A percentile compares a stretch with the other conserved stretches of the same genome.
These are phyloP conservation scores for Champsocephalus esox DNA, from an alignment of 2,797 vertebrate genomes.

Conservation along the genomic window DNA sequence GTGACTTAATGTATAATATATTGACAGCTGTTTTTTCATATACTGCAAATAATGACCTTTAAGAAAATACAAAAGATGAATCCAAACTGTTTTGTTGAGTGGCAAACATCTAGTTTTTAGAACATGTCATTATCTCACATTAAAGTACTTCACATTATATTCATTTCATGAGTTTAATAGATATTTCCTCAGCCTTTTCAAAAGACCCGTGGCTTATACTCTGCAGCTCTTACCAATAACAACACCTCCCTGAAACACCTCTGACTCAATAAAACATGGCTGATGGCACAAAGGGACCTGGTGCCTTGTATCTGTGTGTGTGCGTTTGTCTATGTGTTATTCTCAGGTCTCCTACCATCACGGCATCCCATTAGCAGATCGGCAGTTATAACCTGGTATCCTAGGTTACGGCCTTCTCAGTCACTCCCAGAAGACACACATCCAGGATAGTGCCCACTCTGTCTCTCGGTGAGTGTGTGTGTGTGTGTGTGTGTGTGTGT, in stretches of 20 bases:
- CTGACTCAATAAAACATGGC: slow-evolving; percentile 42
- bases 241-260: slow-evolving; percentile 19
- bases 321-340: slow-evolving; percentile 9
- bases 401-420: slow-evolving; percentile 59
- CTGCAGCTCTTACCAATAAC: neutral
- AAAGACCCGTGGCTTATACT: neutral
- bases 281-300: slow-evolving; percentile 6
- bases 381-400: slow-evolving; percentile 65
- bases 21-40: neutral
- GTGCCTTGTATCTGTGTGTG: slow-evolving; percentile 14
- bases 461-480: neutral
- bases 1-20: neutral
- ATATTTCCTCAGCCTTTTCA: neutral
- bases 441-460: slow-evolving; percentile 22
- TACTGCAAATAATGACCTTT: neutral
- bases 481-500: slow-evolving; percentile 9
- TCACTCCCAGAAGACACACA: slow-evolving; percentile 47
- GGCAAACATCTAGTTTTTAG: no score
- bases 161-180: neutral
- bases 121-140: no score
- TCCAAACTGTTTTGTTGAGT: no score
- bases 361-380: slow-evolving; percentile 51
- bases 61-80: no score
- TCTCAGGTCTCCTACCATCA: slow-evolving; percentile 16
- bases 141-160: neutral